These are phyloP conservation scores for Channa maculata DNA, from an alignment of 2,113 vertebrate species.

Conservation along the genomic window DNA sequence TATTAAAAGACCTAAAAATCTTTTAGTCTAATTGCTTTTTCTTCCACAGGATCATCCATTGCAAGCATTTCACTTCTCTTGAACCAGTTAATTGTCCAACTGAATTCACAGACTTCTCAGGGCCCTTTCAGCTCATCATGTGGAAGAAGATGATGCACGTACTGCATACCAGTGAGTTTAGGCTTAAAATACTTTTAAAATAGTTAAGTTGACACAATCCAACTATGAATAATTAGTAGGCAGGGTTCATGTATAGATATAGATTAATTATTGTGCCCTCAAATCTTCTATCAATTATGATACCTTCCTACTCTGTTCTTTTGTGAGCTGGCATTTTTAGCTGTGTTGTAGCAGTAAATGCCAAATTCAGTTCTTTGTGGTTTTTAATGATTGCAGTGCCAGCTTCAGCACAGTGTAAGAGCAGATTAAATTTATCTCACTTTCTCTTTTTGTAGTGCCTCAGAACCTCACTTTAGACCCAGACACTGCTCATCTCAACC, in stretches of 20 bases:
- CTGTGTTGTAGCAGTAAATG: too few relatives aligned
- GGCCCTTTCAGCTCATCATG: constrained; percentile 84
- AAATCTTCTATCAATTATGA: too few relatives aligned
- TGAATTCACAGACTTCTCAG: constrained; percentile 82
- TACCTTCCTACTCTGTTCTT: too few relatives aligned
- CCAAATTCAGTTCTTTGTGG: too few relatives aligned
- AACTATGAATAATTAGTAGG: too few relatives aligned
- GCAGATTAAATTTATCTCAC: constrained; percentile 1
- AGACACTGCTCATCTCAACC: constrained; percentile 82
- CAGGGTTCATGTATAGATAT: too few relatives aligned
- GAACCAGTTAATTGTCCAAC: constrained; percentile 67
- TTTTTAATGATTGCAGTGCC: too few relatives aligned
- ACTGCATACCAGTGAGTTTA: constrained; percentile 82
- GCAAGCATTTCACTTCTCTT: constrained; percentile 52
- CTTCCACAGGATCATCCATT: constrained; percentile 46
- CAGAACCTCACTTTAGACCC: constrained; percentile 85
- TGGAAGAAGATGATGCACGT: constrained; percentile 88
- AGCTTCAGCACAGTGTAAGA: too few relatives aligned
- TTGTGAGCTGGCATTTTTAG: too few relatives aligned
- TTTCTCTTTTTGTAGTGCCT: constrained; percentile 70
- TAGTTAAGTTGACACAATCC: too few relatives aligned
- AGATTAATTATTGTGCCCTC: too few relatives aligned
- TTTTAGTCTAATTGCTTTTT: background rate
- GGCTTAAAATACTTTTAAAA: background rate
- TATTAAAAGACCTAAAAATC: too few relatives aligned